Percentiles rank a stretch among this genome's conserved stretches.
phyloP scores from a whole-genome alignment of 2,888 invertebrate genomes.

The Heliothis peltigera region DNA sequence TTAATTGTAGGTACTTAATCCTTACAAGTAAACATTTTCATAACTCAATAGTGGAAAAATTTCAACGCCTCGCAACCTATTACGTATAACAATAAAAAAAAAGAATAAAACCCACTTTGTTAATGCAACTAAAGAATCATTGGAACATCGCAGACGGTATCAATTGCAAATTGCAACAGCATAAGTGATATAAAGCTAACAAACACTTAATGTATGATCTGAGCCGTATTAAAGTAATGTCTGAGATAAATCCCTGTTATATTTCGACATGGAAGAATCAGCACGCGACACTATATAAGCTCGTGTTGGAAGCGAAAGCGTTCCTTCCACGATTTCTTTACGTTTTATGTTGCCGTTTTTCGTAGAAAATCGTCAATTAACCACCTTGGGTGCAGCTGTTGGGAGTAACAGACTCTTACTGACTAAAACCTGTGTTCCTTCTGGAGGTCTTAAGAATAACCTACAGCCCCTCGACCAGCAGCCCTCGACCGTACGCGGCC shows the following conservation, averaged over 20 bases:
- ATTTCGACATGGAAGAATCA: constrained; percentile 75
- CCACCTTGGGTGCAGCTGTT: too few species aligned
- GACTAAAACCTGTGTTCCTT: too few species aligned
- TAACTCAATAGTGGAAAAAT: not conserved
- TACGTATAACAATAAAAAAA: constrained; percentile 8
- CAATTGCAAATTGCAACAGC: constrained; percentile 63
- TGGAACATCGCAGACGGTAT: constrained; percentile 55
- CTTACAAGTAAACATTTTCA: not conserved
- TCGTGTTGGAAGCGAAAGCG: constrained; percentile 52
- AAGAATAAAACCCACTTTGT: constrained; percentile 15
- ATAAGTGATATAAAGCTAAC: constrained; percentile 64
- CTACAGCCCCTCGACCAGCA: too few species aligned
- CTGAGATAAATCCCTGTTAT: constrained; percentile 75
- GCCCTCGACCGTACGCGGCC: too few species aligned
- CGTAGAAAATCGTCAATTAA: too few species aligned
- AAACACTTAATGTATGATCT: constrained; percentile 59
- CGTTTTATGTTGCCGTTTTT: not conserved
- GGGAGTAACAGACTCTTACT: too few species aligned
- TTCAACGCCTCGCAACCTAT: constrained; percentile 4
- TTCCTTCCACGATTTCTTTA: not conserved
- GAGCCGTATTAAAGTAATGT: constrained; percentile 61
- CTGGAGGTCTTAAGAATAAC: too few species aligned
- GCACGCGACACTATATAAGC: constrained; percentile 71
- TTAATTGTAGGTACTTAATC: too few species aligned
- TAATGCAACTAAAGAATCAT: constrained; percentile 36